Evolutionary conservation across 1,140 invertebrate genomes (phyloP).

Genomic region (Acromyrmex echinatior): DNA sequence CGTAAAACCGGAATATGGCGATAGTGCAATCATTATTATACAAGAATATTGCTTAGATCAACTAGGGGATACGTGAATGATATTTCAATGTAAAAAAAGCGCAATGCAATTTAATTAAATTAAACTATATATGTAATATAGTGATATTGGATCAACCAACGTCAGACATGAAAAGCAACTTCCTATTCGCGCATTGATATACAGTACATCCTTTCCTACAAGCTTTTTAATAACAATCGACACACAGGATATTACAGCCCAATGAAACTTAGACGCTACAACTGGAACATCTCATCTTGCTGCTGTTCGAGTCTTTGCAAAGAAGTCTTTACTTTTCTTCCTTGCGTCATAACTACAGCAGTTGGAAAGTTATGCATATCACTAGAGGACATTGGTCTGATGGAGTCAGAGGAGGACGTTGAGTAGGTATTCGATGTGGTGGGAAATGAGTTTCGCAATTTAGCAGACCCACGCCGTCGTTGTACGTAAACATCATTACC

Average conservation of each 20-base stretch:
- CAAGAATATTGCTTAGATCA: background rate
- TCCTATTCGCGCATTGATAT: constrained; percentile 65
- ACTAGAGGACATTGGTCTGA: constrained; percentile 82
- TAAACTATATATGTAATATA: constrained; percentile 12
- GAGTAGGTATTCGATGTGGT: constrained; percentile 78
- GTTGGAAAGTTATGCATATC: constrained; percentile 85
- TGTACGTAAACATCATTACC: constrained; percentile 87
- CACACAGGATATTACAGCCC: constrained; percentile 64
- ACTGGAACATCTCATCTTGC: constrained; percentile 96
- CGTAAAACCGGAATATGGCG: background rate
- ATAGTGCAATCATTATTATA: background rate
- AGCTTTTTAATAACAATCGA: constrained; percentile 69
- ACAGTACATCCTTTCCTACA: constrained; percentile 65
- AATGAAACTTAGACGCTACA: constrained; percentile 89
- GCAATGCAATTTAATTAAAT: constrained; percentile 49
- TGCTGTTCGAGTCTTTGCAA: constrained; percentile 93
- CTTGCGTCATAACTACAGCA: constrained; percentile 92
- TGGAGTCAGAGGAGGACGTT: constrained; percentile 73
- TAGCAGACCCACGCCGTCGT: constrained; percentile 86
- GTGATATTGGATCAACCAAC: constrained; percentile 64
- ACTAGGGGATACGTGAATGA: background rate
- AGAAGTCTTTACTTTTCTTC: constrained; percentile 92
- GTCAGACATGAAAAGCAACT: constrained; percentile 50
- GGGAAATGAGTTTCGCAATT: constrained; percentile 87
- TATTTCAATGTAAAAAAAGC: constrained; percentile 14